Evolutionary conservation across 2,113 vertebrate species (phyloP), one percentile per base, ranked within the genome.

Genomic region (Onychostoma macrolepis): DNA sequence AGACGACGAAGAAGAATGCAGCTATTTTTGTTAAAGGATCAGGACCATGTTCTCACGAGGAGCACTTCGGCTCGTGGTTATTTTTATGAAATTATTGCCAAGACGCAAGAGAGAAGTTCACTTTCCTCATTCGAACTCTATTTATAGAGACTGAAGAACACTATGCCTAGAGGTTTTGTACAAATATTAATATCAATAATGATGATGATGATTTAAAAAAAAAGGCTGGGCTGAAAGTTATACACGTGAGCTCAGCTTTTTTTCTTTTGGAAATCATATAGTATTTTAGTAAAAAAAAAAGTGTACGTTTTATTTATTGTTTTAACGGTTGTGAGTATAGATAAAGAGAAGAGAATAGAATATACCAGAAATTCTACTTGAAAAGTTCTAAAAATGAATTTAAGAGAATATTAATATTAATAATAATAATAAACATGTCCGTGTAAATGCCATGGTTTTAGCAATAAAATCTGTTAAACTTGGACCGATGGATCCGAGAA

Each of bases 261-360:
- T 95, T 26, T 75, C 72, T 78, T 77, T 63, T 82, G 95, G 24
- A 96, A 96, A 95, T 94, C 93, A 84, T 92, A 96, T 95, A 96
- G 96, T 95, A 93, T 87, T 96, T 95, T 96, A 96, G 96, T 80
- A 50, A 95, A 95, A 90, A 91, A 94, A 95, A 95, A 96, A 94
- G 92, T 97, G 95, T 96, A 96, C 90, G 96, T 96, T 96, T 96
- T 97, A 97, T 97, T 98, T 98, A 97, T 97, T 97, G 97, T 96
- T 97, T 96, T 96, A 96, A 96, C 91, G 90, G 95, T 96, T 97
- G 95, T 96, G 94, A 95, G 95, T 96, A 96, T 96, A 97, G 95
- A 93, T 91, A 92, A 92, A 94, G 94, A 94, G 95, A 92, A 90
- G 92, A 83, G 45, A 91, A 95, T 95, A 96, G 95, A 96, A 94